A percentile compares a stretch with the other conserved stretches of the same genome.
Conservation (phyloP, 2,888 invertebrate species). For the Nephrotoma flavescens region DNA sequence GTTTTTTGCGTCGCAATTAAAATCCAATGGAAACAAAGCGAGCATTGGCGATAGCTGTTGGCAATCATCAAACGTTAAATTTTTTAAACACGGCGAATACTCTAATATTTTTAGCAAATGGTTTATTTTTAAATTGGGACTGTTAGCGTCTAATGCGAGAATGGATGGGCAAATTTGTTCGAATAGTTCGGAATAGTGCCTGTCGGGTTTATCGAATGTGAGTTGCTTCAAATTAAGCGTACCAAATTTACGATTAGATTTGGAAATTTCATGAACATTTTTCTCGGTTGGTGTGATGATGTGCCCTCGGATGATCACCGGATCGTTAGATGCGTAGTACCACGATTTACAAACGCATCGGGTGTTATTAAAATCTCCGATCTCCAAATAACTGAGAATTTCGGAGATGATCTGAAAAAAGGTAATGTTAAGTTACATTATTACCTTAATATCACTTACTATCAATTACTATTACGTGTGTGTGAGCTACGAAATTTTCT, state of each 20-base stretch:
- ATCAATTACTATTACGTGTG: too few species aligned
- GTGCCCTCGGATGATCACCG: too few species aligned
- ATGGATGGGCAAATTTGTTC: not conserved
- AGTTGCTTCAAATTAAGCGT: not conserved
- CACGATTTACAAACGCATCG: too few species aligned
- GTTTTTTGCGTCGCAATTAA: not conserved
- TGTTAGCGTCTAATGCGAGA: not conserved
- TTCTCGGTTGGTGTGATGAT: too few species aligned
- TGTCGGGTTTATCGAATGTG: not conserved
- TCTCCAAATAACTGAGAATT: too few species aligned
- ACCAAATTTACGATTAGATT: not conserved
- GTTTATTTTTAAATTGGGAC: not conserved
- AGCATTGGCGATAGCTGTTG: not conserved
- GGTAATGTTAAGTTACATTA: too few species aligned
- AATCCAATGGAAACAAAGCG: not conserved
- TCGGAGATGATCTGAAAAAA: too few species aligned
- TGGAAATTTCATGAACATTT: not conserved
- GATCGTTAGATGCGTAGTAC: too few species aligned
- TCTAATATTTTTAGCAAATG: not conserved
- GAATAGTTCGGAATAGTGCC: not conserved
- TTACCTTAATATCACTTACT: too few species aligned
- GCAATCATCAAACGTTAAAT: not conserved
- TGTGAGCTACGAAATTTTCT: too few species aligned
- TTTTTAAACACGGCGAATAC: not conserved
- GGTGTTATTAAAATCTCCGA: too few species aligned